A percentile compares a stretch with the other conserved stretches of the same genome.
Evolutionary conservation across 2,113 vertebrate genomes (phyloP).

Genomic region (Gnathonemus echidnorhynchus): DNA sequence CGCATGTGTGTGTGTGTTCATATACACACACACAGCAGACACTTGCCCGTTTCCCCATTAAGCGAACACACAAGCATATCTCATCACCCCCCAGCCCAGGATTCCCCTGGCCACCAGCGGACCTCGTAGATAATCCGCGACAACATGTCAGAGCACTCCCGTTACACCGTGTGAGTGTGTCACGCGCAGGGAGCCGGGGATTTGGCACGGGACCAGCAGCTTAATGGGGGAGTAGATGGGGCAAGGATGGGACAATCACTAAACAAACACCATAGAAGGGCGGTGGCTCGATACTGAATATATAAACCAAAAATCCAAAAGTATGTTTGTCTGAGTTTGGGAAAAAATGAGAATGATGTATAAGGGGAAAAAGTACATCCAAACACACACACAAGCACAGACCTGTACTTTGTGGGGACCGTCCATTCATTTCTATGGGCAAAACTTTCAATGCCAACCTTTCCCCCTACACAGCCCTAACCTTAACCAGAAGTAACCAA

Average conservation of each 20-base stretch:
- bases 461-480: too few relatives aligned
- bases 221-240: neutral
- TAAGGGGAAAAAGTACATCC: neutral
- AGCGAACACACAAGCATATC: neutral
- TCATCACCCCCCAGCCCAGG: neutral
- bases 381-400: neutral
- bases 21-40: neutral
- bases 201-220: neutral
- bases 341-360: neutral
- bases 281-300: neutral
- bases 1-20: too few relatives aligned
- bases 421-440: too few relatives aligned
- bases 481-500: too few relatives aligned
- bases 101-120: neutral
- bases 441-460: too few relatives aligned
- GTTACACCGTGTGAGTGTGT: neutral
- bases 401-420: too few relatives aligned
- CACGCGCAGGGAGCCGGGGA: neutral
- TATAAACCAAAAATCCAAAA: neutral
- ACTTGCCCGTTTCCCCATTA: neutral
- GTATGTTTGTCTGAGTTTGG: neutral
- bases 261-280: neutral
- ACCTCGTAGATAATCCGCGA: neutral
- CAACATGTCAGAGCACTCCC: neutral
- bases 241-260: neutral